Conservation (phyloP, 2,888 invertebrate species). For the Ophion costatus region DNA sequence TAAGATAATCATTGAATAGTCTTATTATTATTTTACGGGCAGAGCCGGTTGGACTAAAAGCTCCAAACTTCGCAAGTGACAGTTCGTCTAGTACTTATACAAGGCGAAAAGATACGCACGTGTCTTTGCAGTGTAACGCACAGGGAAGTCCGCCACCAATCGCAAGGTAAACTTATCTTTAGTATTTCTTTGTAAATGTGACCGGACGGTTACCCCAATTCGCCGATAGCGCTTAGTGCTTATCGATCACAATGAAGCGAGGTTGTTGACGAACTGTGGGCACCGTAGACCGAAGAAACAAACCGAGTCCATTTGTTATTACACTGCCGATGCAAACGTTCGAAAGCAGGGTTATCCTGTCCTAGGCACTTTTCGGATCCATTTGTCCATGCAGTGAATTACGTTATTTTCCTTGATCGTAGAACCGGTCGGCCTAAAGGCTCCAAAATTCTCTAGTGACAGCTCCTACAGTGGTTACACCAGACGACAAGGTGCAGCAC, state of each 20-base stretch:
- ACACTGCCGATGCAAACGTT: not conserved
- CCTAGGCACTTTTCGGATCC: not conserved
- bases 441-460: constrained; percentile 82
- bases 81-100: constrained; percentile 80
- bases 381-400: not conserved
- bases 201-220: not conserved
- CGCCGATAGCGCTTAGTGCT: not conserved
- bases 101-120: constrained; percentile 76
- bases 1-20: constrained; percentile 2
- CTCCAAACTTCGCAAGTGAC: constrained; percentile 86
- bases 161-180: constrained; percentile 86
- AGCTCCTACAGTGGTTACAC: constrained; percentile 66
- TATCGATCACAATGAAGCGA: not conserved
- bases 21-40: constrained; percentile 46
- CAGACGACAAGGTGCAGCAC: constrained; percentile 55
- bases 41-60: constrained; percentile 86
- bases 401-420: constrained; percentile 61
- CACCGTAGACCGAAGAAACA: not conserved
- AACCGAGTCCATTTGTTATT: not conserved
- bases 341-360: constrained; percentile 52
- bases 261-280: not conserved
- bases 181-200: not conserved
- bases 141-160: constrained; percentile 89
- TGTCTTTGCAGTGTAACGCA: constrained; percentile 88
- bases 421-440: constrained; percentile 87